Base-by-base conservation (phyloP, 2,888 invertebrate species). In the Muscina levida region DNA sequence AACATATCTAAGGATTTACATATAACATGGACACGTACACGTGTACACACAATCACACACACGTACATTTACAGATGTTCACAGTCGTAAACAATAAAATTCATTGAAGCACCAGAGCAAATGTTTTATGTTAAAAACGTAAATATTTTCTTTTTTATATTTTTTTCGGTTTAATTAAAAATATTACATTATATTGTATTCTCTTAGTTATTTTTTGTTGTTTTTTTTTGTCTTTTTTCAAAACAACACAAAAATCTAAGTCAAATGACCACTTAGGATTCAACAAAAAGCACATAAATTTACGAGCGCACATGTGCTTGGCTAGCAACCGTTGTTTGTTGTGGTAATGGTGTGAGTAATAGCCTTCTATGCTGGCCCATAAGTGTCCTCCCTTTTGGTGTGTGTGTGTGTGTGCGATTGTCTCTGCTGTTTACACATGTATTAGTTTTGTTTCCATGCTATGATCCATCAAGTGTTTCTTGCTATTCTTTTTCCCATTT, bases 391-490 rank as follows among this genome's bases (percentile, higher is more conserved):
- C n/a, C n/a, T 62, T 39, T 66, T 1, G 44, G 22, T 62, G 22
- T 10, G 5, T 70, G 53, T 26, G 13, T 37, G 46, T 56, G 26
- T 24, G 15, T 15, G 39, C 15, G 46, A 51, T 65, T 62, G 37
- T 8, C 26, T 1, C 6, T 13, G 10, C 48, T 48, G 13, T 11
- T n/a, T 48, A 26, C 11, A 39, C 8, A 31, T 10, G 53, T 53
- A 53, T 53, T 53, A 8, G 53, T 44, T 15, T 42, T 17, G 53
- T 70, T 42, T 31, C 26, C 51, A 26, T 51, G 66, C 4, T 62
- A 62, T 62, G 73, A 65, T 67, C 11, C 67, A 62, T 26, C 71
- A 67, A 56, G 62, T 68, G 77, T 73, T 77, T 73, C 77, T 62
- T 11, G 11, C 22, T 11, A 13, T 42, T 17, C 19, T 42, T 19